These are phyloP conservation scores for Drosophila repleta DNA, from an alignment of 1,140 invertebrate species.

Conservation along the genomic window DNA sequence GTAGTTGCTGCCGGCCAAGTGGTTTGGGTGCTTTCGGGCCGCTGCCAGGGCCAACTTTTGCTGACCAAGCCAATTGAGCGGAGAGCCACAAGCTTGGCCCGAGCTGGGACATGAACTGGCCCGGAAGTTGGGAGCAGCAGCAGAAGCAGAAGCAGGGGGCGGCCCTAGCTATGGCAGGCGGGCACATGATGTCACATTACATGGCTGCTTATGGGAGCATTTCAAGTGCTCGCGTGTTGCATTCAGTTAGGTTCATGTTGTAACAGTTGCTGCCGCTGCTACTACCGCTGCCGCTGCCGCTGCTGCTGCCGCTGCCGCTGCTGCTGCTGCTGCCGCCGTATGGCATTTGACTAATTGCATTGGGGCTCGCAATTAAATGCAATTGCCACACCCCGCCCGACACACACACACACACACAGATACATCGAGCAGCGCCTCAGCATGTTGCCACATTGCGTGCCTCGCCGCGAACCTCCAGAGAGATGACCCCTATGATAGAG, in stretches of 20 bases:
- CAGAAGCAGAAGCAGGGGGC: not conserved
- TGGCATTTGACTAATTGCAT: conserved; percentile 71
- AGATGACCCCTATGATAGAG: conserved; percentile 46
- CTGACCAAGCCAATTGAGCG: conserved; percentile 37
- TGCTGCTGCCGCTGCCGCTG: conserved; percentile 20
- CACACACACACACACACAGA: not conserved
- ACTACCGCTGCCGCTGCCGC: conserved; percentile 7
- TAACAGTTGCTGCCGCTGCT: conserved; percentile 29
- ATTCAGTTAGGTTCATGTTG: conserved; percentile 28
- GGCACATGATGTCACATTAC: conserved; percentile 46
- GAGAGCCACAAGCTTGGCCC: not conserved
- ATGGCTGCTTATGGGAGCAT: conserved; percentile 41
- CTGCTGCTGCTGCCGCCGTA: conserved; percentile 20
- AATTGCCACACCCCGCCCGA: conserved; percentile 36
- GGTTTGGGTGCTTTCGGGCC: not conserved
- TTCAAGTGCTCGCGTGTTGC: conserved; percentile 47
- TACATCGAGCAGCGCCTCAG: not conserved
- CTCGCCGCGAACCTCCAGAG: conserved; percentile 40
- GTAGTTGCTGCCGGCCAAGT: not conserved
- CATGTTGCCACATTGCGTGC: conserved; percentile 33
- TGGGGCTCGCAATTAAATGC: conserved; percentile 67
- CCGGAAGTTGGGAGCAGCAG: not conserved
- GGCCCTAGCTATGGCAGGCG: not conserved
- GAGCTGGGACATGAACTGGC: too few relatives aligned
- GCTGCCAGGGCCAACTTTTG: conserved; percentile 5